Conservation (phyloP, 2,888 invertebrate genomes). For the Junonia oenone region DNA sequence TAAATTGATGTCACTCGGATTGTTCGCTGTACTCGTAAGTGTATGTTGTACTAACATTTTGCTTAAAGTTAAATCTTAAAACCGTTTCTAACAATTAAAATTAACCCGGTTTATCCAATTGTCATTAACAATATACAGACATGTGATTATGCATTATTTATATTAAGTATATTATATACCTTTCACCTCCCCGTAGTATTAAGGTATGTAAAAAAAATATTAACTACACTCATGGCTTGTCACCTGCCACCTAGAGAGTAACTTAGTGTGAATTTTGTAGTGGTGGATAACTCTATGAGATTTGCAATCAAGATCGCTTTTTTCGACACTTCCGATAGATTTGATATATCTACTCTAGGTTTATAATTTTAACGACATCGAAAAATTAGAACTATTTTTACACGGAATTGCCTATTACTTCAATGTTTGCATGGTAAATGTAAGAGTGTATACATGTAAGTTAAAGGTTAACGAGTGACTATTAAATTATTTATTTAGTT, state of each 20-base stretch:
- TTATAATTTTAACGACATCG: neutral
- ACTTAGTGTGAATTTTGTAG: too few relatives aligned
- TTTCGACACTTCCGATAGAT: neutral
- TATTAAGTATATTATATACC: too few relatives aligned
- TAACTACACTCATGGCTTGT: too few relatives aligned
- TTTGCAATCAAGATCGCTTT: neutral
- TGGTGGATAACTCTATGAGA: too few relatives aligned
- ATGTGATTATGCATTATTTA: too few relatives aligned
- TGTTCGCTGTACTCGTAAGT: neutral
- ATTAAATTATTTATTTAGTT: constrained; percentile 5
- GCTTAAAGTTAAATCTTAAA: neutral
- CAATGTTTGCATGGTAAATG: neutral
- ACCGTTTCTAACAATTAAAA: neutral
- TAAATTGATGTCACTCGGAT: neutral
- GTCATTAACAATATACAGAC: neutral
- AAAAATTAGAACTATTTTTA: neutral
- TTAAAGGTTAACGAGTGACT: neutral
- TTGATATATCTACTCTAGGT: too few relatives aligned
- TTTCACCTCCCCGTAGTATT: too few relatives aligned
- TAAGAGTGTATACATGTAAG: neutral
- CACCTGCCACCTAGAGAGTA: too few relatives aligned
- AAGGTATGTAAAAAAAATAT: too few relatives aligned
- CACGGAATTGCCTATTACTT: neutral
- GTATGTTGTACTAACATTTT: neutral
- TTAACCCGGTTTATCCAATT: neutral